Evolutionary conservation across 1,140 invertebrate species (phyloP).

Genomic region (Pristionchus pacificus): DNA sequence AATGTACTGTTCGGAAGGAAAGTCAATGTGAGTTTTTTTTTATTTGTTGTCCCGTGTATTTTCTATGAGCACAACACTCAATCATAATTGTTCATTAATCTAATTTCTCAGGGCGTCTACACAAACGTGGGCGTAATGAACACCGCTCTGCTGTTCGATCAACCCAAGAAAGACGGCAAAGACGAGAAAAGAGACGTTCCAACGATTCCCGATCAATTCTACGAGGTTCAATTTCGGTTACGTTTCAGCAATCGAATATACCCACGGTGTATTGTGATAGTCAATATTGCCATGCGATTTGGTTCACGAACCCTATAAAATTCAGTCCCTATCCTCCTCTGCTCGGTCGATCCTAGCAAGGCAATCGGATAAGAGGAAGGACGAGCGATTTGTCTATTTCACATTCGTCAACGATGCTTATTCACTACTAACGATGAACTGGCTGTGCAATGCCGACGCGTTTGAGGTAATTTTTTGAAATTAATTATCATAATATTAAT

Average conservation of each 20-base stretch:
- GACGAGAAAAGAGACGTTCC: no score
- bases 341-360: neutral
- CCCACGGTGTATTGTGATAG: no score
- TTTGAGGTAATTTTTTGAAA: constrained; percentile 22
- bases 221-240: neutral
- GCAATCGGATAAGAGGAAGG: neutral
- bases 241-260: no score
- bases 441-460: constrained; percentile 45
- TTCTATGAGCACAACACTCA: neutral
- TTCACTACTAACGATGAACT: constrained; percentile 45
- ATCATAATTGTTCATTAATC: neutral
- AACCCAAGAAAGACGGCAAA: neutral
- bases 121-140: constrained; percentile 4
- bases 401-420: constrained; percentile 47
- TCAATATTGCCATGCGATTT: no score
- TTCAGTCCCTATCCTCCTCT: neutral
- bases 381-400: constrained; percentile 40
- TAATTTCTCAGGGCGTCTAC: no score
- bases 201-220: neutral
- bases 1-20: neutral
- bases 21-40: constrained; percentile 3
- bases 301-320: no score
- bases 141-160: neutral
- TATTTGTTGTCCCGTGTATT: neutral
- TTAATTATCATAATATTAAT: constrained; percentile 6